A percentile compares a stretch with the other conserved stretches of the same genome.
Conservation (phyloP, 2,113 vertebrate genomes). For the Jaculus jaculus region DNA sequence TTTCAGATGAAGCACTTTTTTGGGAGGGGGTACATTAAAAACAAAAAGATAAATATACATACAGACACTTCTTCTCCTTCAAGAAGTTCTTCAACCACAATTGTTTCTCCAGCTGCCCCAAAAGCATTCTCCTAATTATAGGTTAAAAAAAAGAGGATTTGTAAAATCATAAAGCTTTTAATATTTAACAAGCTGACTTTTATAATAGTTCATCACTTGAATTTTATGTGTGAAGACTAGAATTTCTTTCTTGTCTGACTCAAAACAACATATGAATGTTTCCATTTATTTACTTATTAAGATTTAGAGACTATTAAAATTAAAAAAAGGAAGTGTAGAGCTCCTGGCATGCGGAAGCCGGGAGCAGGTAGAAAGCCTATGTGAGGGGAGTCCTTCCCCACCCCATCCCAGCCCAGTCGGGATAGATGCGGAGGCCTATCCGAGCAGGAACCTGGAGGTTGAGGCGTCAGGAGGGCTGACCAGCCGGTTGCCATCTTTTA, state of each 20-base stretch:
- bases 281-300: too few relatives aligned
- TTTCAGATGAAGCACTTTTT: neutral
- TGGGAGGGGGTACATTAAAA: neutral
- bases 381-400: too few relatives aligned
- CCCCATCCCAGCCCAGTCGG: too few relatives aligned
- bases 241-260: neutral
- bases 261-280: neutral
- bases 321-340: too few relatives aligned
- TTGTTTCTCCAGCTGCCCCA: slow-evolving; percentile 93
- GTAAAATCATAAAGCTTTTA: neutral
- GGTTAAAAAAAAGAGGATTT: slow-evolving; percentile 27
- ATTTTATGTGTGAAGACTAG: neutral
- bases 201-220: neutral
- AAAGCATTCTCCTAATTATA: slow-evolving; percentile 90
- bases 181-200: neutral
- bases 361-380: too few relatives aligned
- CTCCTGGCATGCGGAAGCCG: too few relatives aligned
- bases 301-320: too few relatives aligned
- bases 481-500: too few relatives aligned
- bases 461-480: too few relatives aligned
- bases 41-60: slow-evolving; percentile 77
- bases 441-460: too few relatives aligned
- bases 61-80: slow-evolving; percentile 98
- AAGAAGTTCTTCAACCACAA: slow-evolving; percentile 96
- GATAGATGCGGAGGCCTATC: too few relatives aligned